phyloP scores from a whole-genome alignment of 2,113 vertebrate species.

The Misgurnus anguillicaudatus region DNA sequence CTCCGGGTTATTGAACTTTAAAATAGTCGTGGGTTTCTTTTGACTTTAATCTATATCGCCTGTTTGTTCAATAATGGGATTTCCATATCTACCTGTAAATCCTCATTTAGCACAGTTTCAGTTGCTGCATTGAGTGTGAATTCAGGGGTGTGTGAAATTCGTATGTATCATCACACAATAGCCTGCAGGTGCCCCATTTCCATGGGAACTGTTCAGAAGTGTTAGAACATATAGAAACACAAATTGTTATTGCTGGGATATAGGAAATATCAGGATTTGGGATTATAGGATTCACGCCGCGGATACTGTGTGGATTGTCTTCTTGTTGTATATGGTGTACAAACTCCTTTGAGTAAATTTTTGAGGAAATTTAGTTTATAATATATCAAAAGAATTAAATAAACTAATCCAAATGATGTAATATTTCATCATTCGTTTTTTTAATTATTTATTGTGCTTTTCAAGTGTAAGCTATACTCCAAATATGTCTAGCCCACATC shows the following conservation, averaged over 20 bases:
- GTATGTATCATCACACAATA: conserved; percentile 4
- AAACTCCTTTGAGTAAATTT: background rate
- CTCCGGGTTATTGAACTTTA: no score
- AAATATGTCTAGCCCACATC: background rate
- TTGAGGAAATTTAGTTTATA: background rate
- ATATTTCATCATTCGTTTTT: background rate
- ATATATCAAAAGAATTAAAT: background rate
- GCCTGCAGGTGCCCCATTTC: background rate
- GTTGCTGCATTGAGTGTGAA: background rate
- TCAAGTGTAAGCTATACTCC: background rate
- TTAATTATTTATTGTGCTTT: background rate
- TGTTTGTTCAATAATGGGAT: background rate
- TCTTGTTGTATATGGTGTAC: no score
- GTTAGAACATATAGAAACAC: background rate
- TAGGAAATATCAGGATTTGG: no score
- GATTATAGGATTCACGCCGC: no score
- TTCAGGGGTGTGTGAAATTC: background rate
- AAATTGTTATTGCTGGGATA: background rate
- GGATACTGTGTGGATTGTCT: no score
- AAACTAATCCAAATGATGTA: background rate
- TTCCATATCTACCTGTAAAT: background rate
- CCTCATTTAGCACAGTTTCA: background rate
- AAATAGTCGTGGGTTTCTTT: background rate
- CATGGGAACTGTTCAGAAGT: background rate
- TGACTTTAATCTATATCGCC: background rate